A percentile compares a stretch with the other conserved stretches of the same genome.
phyloP scores from a whole-genome alignment of 2,113 vertebrate species.

The Lamprotornis superbus region DNA sequence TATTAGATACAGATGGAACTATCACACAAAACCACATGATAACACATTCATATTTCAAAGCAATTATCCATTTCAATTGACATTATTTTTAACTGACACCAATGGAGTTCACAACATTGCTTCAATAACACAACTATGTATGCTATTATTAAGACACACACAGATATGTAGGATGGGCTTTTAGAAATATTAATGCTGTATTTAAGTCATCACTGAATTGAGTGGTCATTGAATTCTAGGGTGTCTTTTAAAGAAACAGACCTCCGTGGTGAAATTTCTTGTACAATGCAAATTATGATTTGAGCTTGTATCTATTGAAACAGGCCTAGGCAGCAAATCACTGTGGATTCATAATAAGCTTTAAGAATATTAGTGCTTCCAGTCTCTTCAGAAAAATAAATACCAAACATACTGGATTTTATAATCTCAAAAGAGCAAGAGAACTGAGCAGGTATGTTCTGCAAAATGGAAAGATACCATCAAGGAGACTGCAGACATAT shows the following conservation, averaged over 20 bases:
- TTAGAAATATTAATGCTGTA: not conserved
- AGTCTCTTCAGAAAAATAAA: not conserved
- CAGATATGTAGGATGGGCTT: not conserved
- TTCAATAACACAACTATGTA: not conserved
- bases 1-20: not conserved
- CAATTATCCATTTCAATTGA: not conserved
- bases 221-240: not conserved
- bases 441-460: not conserved
- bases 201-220: not conserved
- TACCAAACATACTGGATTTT: not conserved
- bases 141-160: not conserved
- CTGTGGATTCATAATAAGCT: not conserved
- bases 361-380: not conserved
- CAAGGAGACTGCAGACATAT: not conserved
- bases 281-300: not conserved
- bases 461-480: not conserved
- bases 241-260: not conserved
- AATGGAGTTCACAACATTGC: not conserved
- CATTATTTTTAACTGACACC: not conserved
- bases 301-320: not conserved
- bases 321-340: not conserved
- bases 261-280: not conserved
- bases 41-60: not conserved
- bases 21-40: not conserved
- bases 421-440: not conserved